Base-by-base conservation (phyloP, 2,888 invertebrate species). In the Leptinotarsa juncta region DNA sequence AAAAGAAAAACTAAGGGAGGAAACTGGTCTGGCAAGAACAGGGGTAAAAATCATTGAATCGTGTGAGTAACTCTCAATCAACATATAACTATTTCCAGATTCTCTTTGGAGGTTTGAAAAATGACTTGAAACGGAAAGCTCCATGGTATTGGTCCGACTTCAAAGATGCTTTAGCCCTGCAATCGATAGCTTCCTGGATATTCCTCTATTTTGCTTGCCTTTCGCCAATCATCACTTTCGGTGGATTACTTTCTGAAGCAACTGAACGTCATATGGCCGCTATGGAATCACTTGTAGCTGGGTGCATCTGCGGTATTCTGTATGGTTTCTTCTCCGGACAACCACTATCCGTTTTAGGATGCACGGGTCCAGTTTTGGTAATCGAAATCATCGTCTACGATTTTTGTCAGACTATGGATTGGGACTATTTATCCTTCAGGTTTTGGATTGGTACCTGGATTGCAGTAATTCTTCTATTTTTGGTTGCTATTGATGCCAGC, bases 401-500 rank as follows among this genome's bases (percentile, higher is more conserved):
- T 85, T 96, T 98, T 89, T 98, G 98, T 90, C 90, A 91, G 70
- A 91, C 92, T 80, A 90, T 93, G 79, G 92, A 91, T 18, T 95
- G 97, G 94, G 93, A 97, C 84, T 99, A 98, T 87, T 93, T 99
- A 92, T 94, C 96, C 3, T 96, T 99, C 87, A 92, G 97, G 77
- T 94, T 98, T 86, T 99, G 98, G 95, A 96, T 99, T 77, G 99
- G 99, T 18, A 91, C 97, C 7, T 99, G 99, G 99, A 96, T 96
- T 50, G 92, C 95, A 0, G 81, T 95, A 14, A 96, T 97, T 84
- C 90, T 98, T 74, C 79, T 99, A 55, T 89, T 95, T 71, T 90
- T 99, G 83, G 97, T 97, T 53, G 97, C 97, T 1, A 91, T 97
- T 65, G 99, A 99, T 89, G 96, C 98, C 14, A 97, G 97, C 86